Evolutionary conservation across 2,797 vertebrate genomes (phyloP).

Genomic region (Gephyroberyx darwinii): DNA sequence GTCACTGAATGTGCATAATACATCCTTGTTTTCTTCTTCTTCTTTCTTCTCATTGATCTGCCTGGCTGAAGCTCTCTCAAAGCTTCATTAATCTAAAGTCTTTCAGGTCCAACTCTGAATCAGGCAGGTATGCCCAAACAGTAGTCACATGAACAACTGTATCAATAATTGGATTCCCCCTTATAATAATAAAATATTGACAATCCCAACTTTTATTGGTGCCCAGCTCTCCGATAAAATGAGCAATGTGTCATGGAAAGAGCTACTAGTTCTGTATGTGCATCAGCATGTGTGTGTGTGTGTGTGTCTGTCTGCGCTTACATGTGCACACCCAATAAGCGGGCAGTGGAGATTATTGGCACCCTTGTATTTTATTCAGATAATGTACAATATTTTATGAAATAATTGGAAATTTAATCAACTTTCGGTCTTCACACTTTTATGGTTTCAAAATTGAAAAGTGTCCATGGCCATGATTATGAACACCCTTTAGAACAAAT

Average conservation of each 20-base stretch:
- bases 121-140: not conserved
- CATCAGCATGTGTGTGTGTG: not conserved
- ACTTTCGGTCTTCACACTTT: no score
- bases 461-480: no score
- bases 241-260: conserved; percentile 9
- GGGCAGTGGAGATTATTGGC: no score
- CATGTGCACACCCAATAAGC: conserved; percentile 44
- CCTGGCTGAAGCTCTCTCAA: not conserved
- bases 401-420: no score
- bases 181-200: conserved; percentile 11
- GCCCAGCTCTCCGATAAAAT: conserved; percentile 9
- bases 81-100: no score
- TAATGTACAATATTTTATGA: no score
- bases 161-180: not conserved
- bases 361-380: no score
- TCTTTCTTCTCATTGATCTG: no score
- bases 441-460: no score
- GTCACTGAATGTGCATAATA: not conserved
- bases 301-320: conserved; percentile 29
- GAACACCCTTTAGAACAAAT: no score
- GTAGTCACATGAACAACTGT: not conserved
- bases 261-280: conserved; percentile 4
- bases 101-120: no score
- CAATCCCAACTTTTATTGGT: conserved; percentile 2
- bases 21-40: not conserved